Evolutionary conservation across 2,797 vertebrate species (phyloP).

Genomic region (Phalanger gymnotis): DNA sequence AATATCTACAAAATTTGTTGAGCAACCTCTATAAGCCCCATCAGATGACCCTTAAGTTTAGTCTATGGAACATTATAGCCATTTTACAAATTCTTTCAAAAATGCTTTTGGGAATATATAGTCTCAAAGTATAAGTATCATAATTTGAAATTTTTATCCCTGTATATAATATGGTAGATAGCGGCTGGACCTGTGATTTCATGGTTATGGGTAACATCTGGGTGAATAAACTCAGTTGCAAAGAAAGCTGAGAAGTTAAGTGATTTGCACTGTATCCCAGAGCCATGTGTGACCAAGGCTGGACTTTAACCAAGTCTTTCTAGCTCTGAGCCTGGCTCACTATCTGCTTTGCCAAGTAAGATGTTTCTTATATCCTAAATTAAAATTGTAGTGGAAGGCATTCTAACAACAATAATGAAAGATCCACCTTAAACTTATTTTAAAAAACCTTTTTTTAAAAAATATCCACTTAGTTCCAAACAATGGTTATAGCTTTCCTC

Average conservation of each 20-base stretch:
- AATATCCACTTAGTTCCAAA: background rate
- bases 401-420: background rate
- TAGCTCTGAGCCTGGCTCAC: background rate
- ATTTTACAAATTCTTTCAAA: background rate
- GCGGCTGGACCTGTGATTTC: background rate
- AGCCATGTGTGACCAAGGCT: background rate
- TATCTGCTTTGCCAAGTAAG: background rate
- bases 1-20: background rate
- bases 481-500: background rate
- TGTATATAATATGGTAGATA: background rate
- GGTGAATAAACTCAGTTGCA: background rate
- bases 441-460: no score
- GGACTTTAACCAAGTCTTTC: background rate
- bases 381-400: background rate
- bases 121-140: background rate
- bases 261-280: background rate
- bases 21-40: background rate
- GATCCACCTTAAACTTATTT: background rate
- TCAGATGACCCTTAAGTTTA: background rate
- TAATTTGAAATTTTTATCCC: background rate
- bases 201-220: background rate
- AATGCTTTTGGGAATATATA: background rate
- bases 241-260: background rate
- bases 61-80: background rate
- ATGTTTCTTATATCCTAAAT: background rate